Percentiles rank a stretch among this genome's conserved stretches.
Evolutionary conservation across 2,888 invertebrate genomes (phyloP).

Genomic region (Stenotaenia linearis): DNA sequence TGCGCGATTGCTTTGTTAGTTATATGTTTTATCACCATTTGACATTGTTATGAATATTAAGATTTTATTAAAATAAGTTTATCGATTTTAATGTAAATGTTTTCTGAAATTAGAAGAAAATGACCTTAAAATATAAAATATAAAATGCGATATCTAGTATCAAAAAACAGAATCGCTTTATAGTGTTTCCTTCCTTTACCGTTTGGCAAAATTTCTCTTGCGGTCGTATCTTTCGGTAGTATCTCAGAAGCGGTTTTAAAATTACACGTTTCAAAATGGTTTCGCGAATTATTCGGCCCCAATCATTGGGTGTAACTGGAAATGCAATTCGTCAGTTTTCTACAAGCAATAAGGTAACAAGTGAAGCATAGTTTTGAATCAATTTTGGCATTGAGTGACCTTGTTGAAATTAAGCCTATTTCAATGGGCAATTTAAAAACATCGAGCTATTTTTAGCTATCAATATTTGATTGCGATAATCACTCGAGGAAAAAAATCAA

Average conservation of each 20-base stretch:
- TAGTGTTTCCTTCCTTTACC: not conserved
- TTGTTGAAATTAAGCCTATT: not conserved
- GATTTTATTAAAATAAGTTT: too few species aligned
- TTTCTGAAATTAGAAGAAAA: too few species aligned
- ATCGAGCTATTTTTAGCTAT: not conserved
- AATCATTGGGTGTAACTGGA: not conserved
- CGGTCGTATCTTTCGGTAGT: not conserved
- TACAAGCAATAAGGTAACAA: constrained; percentile 7
- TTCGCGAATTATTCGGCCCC: not conserved
- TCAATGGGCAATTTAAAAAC: too few species aligned
- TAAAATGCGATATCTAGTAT: too few species aligned
- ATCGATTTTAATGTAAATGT: too few species aligned
- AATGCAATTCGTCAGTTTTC: constrained; percentile 7
- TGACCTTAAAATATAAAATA: too few species aligned
- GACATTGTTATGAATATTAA: too few species aligned
- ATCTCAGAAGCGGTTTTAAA: not conserved
- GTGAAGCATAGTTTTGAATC: too few species aligned
- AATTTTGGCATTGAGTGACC: not conserved
- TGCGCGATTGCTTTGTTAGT: not conserved
- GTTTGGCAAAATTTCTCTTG: not conserved
- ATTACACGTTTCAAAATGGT: not conserved
- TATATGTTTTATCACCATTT: too few species aligned
- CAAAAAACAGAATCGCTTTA: too few species aligned
- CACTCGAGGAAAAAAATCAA: too few species aligned
- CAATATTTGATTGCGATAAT: not conserved